A percentile compares a stretch with the other conserved stretches of the same genome.
phyloP scores from a whole-genome alignment of 1,140 invertebrate species.

The Musca vetustissima region DNA sequence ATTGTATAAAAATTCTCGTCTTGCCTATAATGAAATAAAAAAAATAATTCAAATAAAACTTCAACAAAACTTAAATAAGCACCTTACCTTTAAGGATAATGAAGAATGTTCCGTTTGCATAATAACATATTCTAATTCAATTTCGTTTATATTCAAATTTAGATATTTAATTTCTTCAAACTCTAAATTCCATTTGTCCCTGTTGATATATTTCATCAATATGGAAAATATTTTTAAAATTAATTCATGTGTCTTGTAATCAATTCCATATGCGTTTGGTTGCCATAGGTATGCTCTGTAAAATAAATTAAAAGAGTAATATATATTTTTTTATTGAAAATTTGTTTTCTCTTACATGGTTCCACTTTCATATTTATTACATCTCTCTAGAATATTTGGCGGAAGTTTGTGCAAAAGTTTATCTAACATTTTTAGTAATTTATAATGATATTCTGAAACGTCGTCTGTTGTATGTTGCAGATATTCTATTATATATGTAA shows the following conservation, averaged over 20 bases:
- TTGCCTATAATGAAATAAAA: background rate
- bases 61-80: background rate
- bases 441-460: conserved; percentile 9
- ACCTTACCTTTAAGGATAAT: conserved; percentile 6
- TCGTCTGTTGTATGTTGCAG: conserved; percentile 10
- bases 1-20: conserved; percentile 7
- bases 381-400: background rate
- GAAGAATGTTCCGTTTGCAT: background rate
- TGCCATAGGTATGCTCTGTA: conserved; percentile 9
- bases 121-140: background rate
- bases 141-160: background rate
- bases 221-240: background rate
- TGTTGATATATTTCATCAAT: background rate
- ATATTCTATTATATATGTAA: conserved; percentile 8
- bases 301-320: background rate
- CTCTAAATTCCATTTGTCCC: background rate
- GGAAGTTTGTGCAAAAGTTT: conserved; percentile 7
- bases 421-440: background rate
- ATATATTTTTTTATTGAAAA: background rate
- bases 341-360: background rate
- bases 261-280: background rate
- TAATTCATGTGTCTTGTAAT: conserved; percentile 14
- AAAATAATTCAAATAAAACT: background rate
- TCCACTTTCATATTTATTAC: background rate
- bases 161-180: background rate